Conservation (phyloP, 2,113 vertebrate species). For the Lagopus muta region DNA sequence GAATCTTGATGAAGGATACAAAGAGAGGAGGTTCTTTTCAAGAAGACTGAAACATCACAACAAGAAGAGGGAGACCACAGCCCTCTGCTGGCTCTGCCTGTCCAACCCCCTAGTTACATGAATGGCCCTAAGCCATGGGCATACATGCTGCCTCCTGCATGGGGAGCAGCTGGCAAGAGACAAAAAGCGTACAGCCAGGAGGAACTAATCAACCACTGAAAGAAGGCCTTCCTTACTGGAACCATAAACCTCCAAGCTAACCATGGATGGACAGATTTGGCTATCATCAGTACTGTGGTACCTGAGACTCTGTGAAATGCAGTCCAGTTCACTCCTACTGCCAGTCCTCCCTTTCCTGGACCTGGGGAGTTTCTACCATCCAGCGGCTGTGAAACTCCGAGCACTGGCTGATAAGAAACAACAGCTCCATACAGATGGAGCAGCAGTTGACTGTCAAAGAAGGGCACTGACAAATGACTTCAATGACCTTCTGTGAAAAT, state of each 20-base stretch:
- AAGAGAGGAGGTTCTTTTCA: neutral
- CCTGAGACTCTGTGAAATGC: neutral
- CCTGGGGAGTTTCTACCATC: neutral
- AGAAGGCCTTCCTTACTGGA: neutral
- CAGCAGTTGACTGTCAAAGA: neutral
- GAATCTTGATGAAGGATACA: neutral
- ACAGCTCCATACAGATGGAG: neutral
- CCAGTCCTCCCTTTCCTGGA: neutral
- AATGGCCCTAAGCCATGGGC: neutral
- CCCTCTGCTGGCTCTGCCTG: neutral
- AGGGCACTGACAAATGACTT: neutral
- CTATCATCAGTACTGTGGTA: neutral
- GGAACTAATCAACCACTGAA: neutral
- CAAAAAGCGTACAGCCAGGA: neutral
- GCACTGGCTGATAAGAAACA: neutral
- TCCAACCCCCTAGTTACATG: accelerated
- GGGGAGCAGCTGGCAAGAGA: neutral
- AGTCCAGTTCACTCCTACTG: neutral
- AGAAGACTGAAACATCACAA: neutral
- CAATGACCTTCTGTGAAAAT: neutral
- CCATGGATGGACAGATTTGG: no score
- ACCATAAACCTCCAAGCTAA: neutral
- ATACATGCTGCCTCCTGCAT: accelerated
- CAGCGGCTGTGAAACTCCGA: neutral
- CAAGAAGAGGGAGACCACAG: neutral